These are phyloP conservation scores for Zeuzera pyrina DNA, from an alignment of 2,888 invertebrate species.

Conservation along the genomic window DNA sequence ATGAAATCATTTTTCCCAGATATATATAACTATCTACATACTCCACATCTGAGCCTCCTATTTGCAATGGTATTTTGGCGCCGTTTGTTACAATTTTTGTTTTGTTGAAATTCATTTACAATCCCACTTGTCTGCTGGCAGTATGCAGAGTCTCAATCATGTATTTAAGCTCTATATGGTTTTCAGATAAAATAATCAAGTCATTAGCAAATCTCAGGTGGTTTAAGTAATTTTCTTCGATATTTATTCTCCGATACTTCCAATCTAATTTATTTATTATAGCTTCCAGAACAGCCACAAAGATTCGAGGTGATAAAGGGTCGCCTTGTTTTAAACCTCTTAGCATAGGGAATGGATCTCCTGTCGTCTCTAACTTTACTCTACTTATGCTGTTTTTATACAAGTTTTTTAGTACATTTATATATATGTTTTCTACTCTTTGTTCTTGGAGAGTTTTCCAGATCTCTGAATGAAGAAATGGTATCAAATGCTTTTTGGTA, in stretches of 20 bases:
- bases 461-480: too few relatives aligned
- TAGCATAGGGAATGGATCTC: not conserved
- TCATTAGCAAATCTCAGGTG: constrained; percentile 6
- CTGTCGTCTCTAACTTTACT: not conserved
- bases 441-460: too few relatives aligned
- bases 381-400: too few relatives aligned
- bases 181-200: constrained; percentile 5
- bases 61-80: too few relatives aligned
- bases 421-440: too few relatives aligned
- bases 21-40: too few relatives aligned
- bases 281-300: not conserved
- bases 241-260: not conserved
- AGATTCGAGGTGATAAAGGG: not conserved
- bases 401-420: too few relatives aligned
- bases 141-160: constrained; percentile 4
- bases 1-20: too few relatives aligned
- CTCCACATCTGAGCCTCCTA: too few relatives aligned
- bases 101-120: constrained; percentile 7
- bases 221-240: too few relatives aligned
- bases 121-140: constrained; percentile 2
- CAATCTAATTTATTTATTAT: not conserved
- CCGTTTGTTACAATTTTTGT: constrained; percentile 3
- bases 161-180: constrained; percentile 1
- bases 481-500: too few relatives aligned
- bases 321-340: not conserved